A percentile compares a stretch with the other conserved stretches of the same genome.
Evolutionary conservation across 2,113 vertebrate species (phyloP).

Genomic region (Aix galericulata): DNA sequence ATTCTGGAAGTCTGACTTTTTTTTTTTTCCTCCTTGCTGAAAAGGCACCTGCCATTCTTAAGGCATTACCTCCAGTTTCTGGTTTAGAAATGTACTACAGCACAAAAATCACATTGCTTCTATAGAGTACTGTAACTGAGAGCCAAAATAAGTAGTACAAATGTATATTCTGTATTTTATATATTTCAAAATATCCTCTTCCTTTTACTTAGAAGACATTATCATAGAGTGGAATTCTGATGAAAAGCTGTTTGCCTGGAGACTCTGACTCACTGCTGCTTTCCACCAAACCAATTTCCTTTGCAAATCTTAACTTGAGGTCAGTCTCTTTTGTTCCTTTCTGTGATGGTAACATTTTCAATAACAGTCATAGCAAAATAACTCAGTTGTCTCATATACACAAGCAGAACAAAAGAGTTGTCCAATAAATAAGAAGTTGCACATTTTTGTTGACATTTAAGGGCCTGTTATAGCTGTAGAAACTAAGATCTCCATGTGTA

Average conservation of each 20-base stretch:
- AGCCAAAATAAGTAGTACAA: not conserved
- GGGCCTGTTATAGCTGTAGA: not conserved
- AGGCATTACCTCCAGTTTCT: not conserved
- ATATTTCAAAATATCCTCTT: not conserved
- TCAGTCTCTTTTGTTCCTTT: not conserved
- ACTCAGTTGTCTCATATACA: not conserved
- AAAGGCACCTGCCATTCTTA: not conserved
- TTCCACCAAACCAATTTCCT: not conserved
- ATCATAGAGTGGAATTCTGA: not conserved
- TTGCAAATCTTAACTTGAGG: not conserved
- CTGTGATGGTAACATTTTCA: not conserved
- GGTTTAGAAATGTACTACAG: not conserved
- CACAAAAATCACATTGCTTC: not conserved
- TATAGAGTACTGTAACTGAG: not conserved
- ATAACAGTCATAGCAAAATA: not conserved
- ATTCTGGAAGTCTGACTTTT: not conserved
- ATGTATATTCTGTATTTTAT: not conserved
- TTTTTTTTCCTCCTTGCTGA: not conserved
- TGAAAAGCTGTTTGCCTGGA: not conserved
- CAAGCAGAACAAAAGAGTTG: not conserved
- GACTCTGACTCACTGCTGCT: not conserved
- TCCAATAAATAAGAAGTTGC: not conserved
- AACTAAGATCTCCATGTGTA: not conserved
- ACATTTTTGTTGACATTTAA: not conserved
- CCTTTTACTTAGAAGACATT: not conserved